Evolutionary conservation across 2,888 invertebrate genomes (phyloP).

Genomic region (Drosophila borealis): DNA sequence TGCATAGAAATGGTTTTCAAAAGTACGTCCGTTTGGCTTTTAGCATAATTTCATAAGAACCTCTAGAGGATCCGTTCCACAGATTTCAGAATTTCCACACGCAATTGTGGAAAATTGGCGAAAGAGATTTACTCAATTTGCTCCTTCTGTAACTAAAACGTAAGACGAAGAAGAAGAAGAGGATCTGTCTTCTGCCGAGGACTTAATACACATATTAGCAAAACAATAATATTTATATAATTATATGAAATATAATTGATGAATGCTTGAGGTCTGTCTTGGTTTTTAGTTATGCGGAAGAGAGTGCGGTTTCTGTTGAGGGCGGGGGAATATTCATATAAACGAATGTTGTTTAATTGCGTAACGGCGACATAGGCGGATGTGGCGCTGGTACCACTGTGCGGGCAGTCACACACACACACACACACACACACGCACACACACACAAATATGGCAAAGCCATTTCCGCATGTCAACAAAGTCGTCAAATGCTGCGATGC

Average conservation of each 20-base stretch:
- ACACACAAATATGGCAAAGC: slow-evolving; percentile 46
- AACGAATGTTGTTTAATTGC: slow-evolving; percentile 45
- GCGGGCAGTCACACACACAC: slow-evolving; percentile 12
- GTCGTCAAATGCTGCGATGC: slow-evolving; percentile 41
- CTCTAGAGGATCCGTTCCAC: no score
- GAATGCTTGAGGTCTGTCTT: slow-evolving; percentile 2
- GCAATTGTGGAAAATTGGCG: no score
- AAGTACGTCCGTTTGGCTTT: no score
- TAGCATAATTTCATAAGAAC: no score
- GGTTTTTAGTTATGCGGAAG: slow-evolving; percentile 28
- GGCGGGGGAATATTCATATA: neutral
- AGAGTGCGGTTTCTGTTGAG: slow-evolving; percentile 24
- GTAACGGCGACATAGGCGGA: slow-evolving; percentile 48
- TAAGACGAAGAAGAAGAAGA: no score
- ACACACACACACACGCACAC: slow-evolving; percentile 19
- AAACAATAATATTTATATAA: neutral
- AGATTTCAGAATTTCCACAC: no score
- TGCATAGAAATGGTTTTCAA: no score
- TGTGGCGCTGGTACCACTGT: slow-evolving; percentile 21
- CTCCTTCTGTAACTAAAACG: no score
- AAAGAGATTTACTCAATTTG: no score
- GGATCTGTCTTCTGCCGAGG: no score
- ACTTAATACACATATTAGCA: no score
- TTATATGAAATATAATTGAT: neutral
- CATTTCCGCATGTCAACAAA: slow-evolving; percentile 57